Base-by-base conservation (phyloP, 2,797 vertebrate genomes). In the Schizothorax lantsangensis region DNA sequence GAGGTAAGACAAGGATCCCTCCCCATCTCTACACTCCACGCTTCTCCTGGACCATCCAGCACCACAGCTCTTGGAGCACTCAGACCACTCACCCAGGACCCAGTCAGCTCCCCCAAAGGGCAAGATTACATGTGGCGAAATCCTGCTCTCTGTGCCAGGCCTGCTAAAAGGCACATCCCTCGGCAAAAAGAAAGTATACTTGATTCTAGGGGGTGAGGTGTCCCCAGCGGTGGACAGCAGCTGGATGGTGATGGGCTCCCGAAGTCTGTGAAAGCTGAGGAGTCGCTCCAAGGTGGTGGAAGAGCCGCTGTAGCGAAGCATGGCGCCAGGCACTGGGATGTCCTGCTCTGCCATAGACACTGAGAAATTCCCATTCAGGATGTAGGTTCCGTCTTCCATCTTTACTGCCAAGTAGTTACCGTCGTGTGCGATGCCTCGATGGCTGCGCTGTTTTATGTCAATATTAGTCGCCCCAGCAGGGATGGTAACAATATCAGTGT, bases 231-330 rank as follows among this genome's bases (percentile, higher is more conserved):
- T 97, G 1, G 95, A 96, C 86, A 99, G 92, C 66, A 99, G 94
- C 89, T 99, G 98, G 74, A 99, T 92, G 0, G 95, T 97, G 89
- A 99, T 91, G 19, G 96, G 90, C 90, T 98, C 97, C 0, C 95
- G 95, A 19, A 99, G 96, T 86, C 94, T 95, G 23, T 92, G 94
- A 94, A 97, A 99, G 92, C 98, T 99, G 94, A 98, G 98, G 69
- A 99, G 95, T 88, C 98, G 95, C 93, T 99, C 98, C 90, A 99
- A 88, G 0, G 96, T 96, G 0, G 97, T 97, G 84, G 98, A 97
- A 66, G 98, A 99, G 72, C 98, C 98, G 0, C 98, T 99, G 94
- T 99, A 99, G 84, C 97, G 97, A 0, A 99, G 94, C 74, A 98
- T 95, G 1, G 97, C 97, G 1, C 98, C 98, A 19, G 94, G 95